A percentile compares a stretch with the other conserved stretches of the same genome.
Evolutionary conservation across 2,797 vertebrate genomes (phyloP).

Genomic region (Halcyon chelicuti): DNA sequence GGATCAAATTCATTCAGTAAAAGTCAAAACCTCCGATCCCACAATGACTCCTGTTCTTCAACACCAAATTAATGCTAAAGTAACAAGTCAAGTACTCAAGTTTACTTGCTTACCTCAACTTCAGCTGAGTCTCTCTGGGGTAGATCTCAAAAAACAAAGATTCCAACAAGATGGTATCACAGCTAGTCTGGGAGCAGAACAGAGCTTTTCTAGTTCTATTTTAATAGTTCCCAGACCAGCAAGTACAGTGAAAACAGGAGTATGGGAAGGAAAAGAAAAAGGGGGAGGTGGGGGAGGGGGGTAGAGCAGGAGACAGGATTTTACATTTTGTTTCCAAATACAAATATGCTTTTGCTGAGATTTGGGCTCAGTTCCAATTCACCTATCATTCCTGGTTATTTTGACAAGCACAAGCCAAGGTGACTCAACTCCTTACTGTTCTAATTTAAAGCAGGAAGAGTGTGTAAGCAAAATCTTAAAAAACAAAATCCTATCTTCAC

Average conservation of each 20-base stretch:
- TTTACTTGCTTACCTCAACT: slow-evolving; percentile 5
- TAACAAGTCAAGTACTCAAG: background rate
- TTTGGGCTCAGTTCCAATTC: background rate
- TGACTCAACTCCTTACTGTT: slow-evolving; percentile 30
- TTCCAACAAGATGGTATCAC: slow-evolving; percentile 15
- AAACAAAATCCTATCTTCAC: background rate
- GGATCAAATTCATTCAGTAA: background rate
- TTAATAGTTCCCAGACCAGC: slow-evolving; percentile 5
- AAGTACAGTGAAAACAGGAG: background rate
- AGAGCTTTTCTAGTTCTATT: background rate
- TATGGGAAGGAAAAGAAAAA: background rate
- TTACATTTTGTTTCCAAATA: slow-evolving; percentile 16
- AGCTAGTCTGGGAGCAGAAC: background rate
- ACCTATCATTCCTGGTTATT: slow-evolving; percentile 30
- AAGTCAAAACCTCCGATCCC: background rate
- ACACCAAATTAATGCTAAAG: background rate
- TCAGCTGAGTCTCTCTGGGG: background rate
- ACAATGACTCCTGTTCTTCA: background rate
- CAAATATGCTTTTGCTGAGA: background rate
- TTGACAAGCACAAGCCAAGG: slow-evolving; percentile 44
- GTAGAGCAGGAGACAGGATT: background rate
- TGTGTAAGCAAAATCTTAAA: background rate
- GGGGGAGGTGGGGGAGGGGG: too few relatives aligned
- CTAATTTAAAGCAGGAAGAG: slow-evolving; percentile 41
- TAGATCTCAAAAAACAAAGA: background rate